These are phyloP conservation scores for Drosophila kepulauana DNA, from an alignment of 1,140 invertebrate genomes.

Conservation along the genomic window DNA sequence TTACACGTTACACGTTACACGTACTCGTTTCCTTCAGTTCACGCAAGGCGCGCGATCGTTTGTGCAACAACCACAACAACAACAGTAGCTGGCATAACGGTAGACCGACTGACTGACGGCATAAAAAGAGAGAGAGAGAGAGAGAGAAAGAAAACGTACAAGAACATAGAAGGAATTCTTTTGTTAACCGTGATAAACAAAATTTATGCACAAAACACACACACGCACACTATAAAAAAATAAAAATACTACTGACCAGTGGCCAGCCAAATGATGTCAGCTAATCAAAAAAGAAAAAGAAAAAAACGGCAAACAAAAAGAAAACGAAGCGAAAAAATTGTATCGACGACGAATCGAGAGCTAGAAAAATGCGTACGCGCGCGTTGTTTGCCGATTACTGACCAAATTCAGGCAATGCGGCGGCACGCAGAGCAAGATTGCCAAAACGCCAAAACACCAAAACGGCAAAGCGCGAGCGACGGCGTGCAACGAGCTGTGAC, in stretches of 20 bases:
- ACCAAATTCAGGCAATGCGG: conserved; percentile 50
- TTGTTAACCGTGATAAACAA: conserved; percentile 48
- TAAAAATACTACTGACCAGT: conserved; percentile 17
- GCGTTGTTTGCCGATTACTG: conserved; percentile 77
- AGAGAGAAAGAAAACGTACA: conserved; percentile 1
- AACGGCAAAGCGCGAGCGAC: conserved; percentile 42
- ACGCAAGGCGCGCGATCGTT: conserved; percentile 38
- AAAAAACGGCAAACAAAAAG: conserved; percentile 22
- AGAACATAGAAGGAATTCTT: conserved; percentile 37
- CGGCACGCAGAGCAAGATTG: conserved; percentile 50
- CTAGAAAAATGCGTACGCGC: conserved; percentile 70
- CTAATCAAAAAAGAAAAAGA: conserved; percentile 21
- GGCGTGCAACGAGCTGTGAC: conserved; percentile 67
- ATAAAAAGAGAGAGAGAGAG: conserved; percentile 1
- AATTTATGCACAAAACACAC: conserved; percentile 26
- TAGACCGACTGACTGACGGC: conserved; percentile 28
- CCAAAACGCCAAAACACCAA: conserved; percentile 73
- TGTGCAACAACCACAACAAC: conserved; percentile 17
- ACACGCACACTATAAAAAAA: conserved; percentile 11
- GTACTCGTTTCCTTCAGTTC: conserved; percentile 38
- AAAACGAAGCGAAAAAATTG: conserved; percentile 39
- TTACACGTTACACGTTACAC: conserved; percentile 29
- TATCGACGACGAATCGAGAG: conserved; percentile 37
- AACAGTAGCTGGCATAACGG: conserved; percentile 42
- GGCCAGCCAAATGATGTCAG: conserved; percentile 51